A percentile compares a stretch with the other conserved stretches of the same genome.
phyloP scores from a whole-genome alignment of 1,140 invertebrate genomes.

The Cyclina sinensis region DNA sequence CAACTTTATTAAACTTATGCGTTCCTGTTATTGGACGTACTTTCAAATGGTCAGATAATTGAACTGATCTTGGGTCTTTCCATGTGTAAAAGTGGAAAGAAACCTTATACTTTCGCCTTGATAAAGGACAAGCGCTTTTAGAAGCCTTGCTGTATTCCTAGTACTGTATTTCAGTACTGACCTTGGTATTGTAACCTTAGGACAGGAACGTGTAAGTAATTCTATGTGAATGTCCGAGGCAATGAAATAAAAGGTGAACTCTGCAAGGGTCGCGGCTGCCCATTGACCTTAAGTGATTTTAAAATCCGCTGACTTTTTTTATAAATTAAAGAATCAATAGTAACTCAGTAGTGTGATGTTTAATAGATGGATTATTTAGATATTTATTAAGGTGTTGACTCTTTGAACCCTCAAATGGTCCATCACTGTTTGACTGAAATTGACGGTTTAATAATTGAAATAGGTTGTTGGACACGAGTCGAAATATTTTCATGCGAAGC shows the following conservation, averaged over 20 bases:
- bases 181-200: too few species aligned
- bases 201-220: not conserved
- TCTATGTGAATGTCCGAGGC: not conserved
- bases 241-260: constrained; percentile 10
- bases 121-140: too few species aligned
- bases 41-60: too few species aligned
- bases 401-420: constrained; percentile 24
- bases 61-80: too few species aligned
- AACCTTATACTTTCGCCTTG: too few species aligned
- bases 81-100: too few species aligned
- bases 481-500: too few species aligned
- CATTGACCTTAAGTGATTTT: constrained; percentile 20
- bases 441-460: constrained; percentile 10
- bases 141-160: too few species aligned
- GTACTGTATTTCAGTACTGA: too few species aligned
- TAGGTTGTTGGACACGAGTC: too few species aligned
- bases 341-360: not conserved
- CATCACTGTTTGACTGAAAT: not conserved
- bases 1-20: too few species aligned
- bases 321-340: constrained; percentile 10
- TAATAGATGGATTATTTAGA: constrained; percentile 30
- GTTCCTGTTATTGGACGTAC: too few species aligned
- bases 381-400: constrained; percentile 43
- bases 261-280: not conserved
- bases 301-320: constrained; percentile 3